Percentiles rank a stretch among this genome's conserved stretches.
These are phyloP conservation scores for Ailuropoda melanoleuca DNA, from an alignment of 2,113 vertebrate genomes.

Conservation along the genomic window DNA sequence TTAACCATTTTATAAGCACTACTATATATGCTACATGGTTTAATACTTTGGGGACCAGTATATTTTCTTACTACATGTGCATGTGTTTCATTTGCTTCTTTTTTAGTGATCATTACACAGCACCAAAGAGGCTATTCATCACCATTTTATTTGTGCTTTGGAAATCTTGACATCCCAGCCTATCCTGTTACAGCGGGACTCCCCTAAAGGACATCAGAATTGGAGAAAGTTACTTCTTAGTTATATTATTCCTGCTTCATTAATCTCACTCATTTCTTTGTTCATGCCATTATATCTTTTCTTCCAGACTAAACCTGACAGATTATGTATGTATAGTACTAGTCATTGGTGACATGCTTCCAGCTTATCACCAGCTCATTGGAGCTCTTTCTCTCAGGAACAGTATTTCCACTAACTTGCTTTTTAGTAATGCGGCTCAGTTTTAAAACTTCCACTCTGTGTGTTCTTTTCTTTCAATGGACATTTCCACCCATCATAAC, in stretches of 20 bases:
- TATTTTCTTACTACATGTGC: not conserved
- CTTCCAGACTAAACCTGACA: not conserved
- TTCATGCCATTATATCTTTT: not conserved
- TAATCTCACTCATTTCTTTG: not conserved
- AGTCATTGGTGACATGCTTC: not conserved
- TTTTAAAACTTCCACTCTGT: not conserved
- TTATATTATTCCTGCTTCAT: not conserved
- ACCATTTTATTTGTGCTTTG: not conserved
- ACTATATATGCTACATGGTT: not conserved
- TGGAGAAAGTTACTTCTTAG: not conserved
- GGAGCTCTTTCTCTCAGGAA: not conserved
- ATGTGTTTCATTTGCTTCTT: not conserved
- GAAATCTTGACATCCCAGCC: not conserved
- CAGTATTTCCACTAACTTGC: not conserved
- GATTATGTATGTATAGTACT: too few species aligned
- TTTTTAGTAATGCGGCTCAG: not conserved
- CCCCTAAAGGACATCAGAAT: not conserved
- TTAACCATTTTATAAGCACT: not conserved
- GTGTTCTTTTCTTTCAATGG: not conserved
- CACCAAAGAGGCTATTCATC: not conserved
- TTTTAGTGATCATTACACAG: not conserved
- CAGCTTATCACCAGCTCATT: not conserved
- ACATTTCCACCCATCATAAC: not conserved
- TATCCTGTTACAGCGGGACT: not conserved
- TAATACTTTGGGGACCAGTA: too few species aligned